Evolutionary conservation across 2,113 vertebrate species (phyloP).

Genomic region (Leptosomus discolor): DNA sequence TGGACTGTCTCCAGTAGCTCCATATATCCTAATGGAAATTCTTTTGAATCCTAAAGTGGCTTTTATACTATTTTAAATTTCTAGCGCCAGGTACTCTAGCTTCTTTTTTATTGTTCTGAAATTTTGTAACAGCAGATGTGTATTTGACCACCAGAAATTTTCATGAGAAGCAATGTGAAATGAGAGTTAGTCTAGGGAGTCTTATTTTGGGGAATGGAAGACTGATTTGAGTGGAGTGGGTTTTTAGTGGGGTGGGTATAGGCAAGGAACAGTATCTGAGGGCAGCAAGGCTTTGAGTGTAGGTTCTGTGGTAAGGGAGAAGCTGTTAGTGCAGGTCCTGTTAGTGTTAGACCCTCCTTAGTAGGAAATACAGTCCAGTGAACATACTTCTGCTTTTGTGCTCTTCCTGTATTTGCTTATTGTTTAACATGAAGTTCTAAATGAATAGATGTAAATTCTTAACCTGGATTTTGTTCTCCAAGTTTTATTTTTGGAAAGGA

Average conservation of each 20-base stretch:
- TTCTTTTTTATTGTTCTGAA: not conserved
- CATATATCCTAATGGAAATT: not conserved
- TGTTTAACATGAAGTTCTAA: not conserved
- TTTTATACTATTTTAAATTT: not conserved
- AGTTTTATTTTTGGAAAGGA: not conserved
- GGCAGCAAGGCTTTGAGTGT: not conserved
- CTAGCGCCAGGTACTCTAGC: not conserved
- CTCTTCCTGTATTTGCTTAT: not conserved
- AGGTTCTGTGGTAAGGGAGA: not conserved
- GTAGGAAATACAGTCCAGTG: not conserved
- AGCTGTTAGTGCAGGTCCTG: not conserved
- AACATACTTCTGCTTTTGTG: not conserved
- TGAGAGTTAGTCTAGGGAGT: not conserved
- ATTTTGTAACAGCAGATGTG: not conserved
- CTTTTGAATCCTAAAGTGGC: not conserved
- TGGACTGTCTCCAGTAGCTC: not conserved
- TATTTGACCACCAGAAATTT: not conserved
- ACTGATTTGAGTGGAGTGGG: not conserved
- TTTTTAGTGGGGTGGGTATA: not conserved
- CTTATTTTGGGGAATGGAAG: not conserved
- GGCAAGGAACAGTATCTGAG: not conserved
- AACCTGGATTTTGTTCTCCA: not conserved
- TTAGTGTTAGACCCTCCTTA: not conserved
- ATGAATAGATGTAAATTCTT: not conserved
- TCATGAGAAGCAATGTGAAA: not conserved